Evolutionary conservation across 2,888 invertebrate species (phyloP), one percentile per base, ranked within the genome.

Genomic region (Drosophila glabriapex): DNA sequence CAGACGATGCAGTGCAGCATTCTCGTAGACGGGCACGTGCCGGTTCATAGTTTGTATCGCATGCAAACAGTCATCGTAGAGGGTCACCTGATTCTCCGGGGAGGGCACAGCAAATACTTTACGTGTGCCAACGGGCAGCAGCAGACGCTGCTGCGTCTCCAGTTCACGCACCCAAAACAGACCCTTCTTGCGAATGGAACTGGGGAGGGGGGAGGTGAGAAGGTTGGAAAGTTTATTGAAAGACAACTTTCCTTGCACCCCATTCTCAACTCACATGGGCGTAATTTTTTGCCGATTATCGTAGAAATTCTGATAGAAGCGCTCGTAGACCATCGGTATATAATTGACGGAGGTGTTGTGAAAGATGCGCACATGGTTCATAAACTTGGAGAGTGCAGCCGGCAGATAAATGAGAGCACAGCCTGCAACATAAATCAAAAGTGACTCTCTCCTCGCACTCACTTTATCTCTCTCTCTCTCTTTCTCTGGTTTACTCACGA

Each of bases 271-370:
- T 78, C 82, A 93, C 93, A 92, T 92, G 68, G 91, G 86, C 53
- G 86, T 81, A 10, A 76, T 69, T 41, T 90, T 90, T 49, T 91
- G 88, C 3, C 92, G 83, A 54, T 91, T 90, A 33, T 93, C 93
- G 79, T 93, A 93, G 72, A 92, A 93, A 63, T 82, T 91, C 68
- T 91, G 91, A 72, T 93, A 92, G 83, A 92, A 93, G 29, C 90
- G 90, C 68, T 93, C 93, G 68, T 93, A 93, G 33, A 91, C 78
- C 83, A 93, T 91, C 41, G 93, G 93, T 77, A 93, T 92, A 77
- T 93, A 93, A 37, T 93, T 93, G 43, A 93, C 87, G 52, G 89
- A 82, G 43, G 91, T 86, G 79, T 93, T 93, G 78, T 93, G 93
- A 76, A 93, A 93, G 70, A 93, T 92, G 68, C 93, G 91, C 64